These are phyloP conservation scores for Pelodiscus sinensis DNA, from an alignment of 2,113 vertebrate genomes.

Conservation along the genomic window DNA sequence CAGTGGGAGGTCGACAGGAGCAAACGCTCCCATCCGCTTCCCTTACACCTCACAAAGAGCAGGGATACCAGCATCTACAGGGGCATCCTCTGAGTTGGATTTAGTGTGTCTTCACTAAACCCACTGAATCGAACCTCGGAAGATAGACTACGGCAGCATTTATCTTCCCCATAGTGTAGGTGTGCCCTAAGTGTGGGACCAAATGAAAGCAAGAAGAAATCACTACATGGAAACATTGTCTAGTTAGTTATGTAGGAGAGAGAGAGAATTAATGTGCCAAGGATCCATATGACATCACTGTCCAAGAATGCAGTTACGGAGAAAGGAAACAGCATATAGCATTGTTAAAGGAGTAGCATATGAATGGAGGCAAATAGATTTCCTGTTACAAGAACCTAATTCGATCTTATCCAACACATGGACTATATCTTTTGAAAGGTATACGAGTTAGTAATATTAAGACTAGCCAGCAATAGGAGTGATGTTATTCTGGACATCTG, in stretches of 20 bases:
- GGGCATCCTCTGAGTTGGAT: too few relatives aligned
- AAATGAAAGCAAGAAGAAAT: background rate
- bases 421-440: background rate
- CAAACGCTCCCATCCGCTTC: too few relatives aligned
- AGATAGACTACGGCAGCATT: too few relatives aligned
- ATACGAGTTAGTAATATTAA: background rate
- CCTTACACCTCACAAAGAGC: too few relatives aligned
- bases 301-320: background rate
- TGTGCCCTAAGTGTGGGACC: background rate
- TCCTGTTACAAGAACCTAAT: conserved; percentile 15
- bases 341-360: background rate
- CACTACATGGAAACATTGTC: background rate
- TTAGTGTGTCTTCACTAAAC: too few relatives aligned
- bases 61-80: too few relatives aligned
- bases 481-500: conserved; percentile 5
- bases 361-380: background rate
- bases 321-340: background rate
- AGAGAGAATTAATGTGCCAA: rapidly evolving
- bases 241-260: background rate
- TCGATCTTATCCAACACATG: conserved; percentile 13
- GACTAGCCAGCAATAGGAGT: conserved; percentile 17
- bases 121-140: too few relatives aligned
- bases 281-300: background rate
- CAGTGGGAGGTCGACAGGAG: too few relatives aligned
- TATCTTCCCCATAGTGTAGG: too few relatives aligned